phyloP scores from a whole-genome alignment of 2,888 invertebrate genomes.

The Caradrina kadenii region DNA sequence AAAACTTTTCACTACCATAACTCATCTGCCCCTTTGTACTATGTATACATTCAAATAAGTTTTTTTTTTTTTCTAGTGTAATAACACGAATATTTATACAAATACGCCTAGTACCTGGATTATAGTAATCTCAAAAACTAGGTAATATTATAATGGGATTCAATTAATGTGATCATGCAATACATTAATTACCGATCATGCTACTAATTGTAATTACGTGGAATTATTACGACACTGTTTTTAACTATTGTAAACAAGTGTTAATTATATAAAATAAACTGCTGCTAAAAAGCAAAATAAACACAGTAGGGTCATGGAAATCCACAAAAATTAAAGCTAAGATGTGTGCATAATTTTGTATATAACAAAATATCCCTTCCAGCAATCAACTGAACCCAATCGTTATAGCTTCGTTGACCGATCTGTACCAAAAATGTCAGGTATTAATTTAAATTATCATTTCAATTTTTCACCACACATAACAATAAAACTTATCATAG shows the following conservation, averaged over 20 bases:
- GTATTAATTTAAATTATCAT: conserved; percentile 7
- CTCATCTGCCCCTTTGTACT: neutral
- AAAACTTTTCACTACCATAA: too few species aligned
- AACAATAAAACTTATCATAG: conserved; percentile 23
- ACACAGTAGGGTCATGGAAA: conserved; percentile 75
- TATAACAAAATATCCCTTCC: conserved; percentile 20
- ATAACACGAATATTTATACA: neutral
- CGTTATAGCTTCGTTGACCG: conserved; percentile 14
- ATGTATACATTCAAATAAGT: neutral
- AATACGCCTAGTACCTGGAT: conserved; percentile 1
- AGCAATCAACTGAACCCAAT: conserved; percentile 30
- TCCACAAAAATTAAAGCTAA: conserved; percentile 56
- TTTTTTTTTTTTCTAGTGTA: neutral
- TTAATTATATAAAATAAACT: conserved; percentile 31
- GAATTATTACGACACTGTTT: conserved; percentile 6
- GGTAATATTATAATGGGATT: conserved; percentile 22
- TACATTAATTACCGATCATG: conserved; percentile 18
- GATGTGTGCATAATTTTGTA: conserved; percentile 30
- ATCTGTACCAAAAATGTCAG: conserved; percentile 21
- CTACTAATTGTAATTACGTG: conserved; percentile 14
- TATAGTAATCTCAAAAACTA: neutral
- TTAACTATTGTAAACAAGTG: conserved; percentile 10
- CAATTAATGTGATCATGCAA: conserved; percentile 43
- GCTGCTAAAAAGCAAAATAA: conserved; percentile 58
- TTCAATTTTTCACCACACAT: conserved; percentile 27